Percentiles rank a stretch among this genome's conserved stretches.
Conservation (phyloP, 1,140 invertebrate genomes). For the Leguminivora glycinivorella region DNA sequence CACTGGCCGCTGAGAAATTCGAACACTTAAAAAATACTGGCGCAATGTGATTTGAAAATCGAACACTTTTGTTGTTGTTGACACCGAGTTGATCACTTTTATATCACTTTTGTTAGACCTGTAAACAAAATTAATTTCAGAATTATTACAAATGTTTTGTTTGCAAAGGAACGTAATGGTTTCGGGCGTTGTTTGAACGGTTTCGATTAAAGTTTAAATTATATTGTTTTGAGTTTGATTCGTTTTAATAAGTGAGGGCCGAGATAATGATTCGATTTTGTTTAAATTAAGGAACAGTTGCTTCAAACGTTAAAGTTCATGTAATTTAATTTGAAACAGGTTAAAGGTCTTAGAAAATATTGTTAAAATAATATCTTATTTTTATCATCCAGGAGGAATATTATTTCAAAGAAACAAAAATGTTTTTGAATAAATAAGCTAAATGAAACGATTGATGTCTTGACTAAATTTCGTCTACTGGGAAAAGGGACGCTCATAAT, state of each 20-base stretch:
- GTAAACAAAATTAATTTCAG: constrained; percentile 22
- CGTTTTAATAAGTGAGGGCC: constrained; percentile 21
- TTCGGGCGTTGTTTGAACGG: constrained; percentile 11
- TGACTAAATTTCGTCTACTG: neutral
- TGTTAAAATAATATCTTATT: neutral
- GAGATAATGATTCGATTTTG: constrained; percentile 17
- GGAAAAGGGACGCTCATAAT: neutral
- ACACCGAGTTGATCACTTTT: neutral
- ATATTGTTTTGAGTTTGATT: constrained; percentile 26
- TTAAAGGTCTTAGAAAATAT: neutral
- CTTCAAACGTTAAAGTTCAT: constrained; percentile 8
- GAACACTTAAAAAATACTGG: constrained; percentile 6
- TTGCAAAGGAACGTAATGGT: constrained; percentile 17
- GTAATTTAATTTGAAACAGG: constrained; percentile 14
- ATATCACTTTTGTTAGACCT: neutral
- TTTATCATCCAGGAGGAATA: neutral
- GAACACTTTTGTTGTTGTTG: constrained; percentile 5
- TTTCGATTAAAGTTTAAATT: constrained; percentile 25
- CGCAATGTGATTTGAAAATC: too few relatives aligned
- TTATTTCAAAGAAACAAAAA: too few relatives aligned
- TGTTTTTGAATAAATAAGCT: too few relatives aligned
- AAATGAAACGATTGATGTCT: neutral
- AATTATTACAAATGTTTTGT: constrained; percentile 25
- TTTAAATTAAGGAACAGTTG: constrained; percentile 22
- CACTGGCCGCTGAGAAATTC: neutral